These are phyloP conservation scores for Hylia prasina DNA, from an alignment of 2,113 vertebrate genomes.

Conservation along the genomic window DNA sequence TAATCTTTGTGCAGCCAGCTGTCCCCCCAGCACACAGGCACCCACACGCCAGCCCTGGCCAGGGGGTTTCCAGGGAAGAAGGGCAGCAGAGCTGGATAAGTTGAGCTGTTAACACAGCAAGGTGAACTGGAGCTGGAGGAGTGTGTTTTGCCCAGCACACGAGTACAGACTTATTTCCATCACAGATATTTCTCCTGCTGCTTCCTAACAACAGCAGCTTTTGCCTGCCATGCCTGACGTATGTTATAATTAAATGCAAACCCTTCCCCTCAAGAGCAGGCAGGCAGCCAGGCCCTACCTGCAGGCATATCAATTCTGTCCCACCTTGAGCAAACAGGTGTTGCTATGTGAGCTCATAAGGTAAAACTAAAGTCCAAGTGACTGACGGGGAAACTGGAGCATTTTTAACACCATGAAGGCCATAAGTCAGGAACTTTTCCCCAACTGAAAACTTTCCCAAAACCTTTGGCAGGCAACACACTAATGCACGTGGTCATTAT, in stretches of 20 bases:
- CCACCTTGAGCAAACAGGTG: constrained; percentile 73
- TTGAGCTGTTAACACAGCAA: rapidly evolving
- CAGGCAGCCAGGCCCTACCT: constrained; percentile 44
- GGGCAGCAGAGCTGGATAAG: not conserved
- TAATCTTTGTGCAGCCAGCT: not conserved
- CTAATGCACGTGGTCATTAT: not conserved
- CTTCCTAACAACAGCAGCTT: not conserved
- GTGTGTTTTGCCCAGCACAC: not conserved
- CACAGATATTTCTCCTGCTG: not conserved
- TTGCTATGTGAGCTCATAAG: constrained; percentile 42
- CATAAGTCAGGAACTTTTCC: not conserved
- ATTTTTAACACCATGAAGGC: not conserved
- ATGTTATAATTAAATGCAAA: not conserved
- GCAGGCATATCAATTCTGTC: constrained; percentile 23
- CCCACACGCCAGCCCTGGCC: rapidly evolving
- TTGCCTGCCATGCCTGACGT: not conserved
- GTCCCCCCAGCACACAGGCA: not conserved
- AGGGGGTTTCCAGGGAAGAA: not conserved
- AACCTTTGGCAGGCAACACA: not conserved
- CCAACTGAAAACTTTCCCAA: constrained; percentile 14
- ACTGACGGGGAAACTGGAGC: not conserved
- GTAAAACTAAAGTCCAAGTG: constrained; percentile 5
- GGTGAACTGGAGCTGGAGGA: not conserved
- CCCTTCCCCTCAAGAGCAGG: not conserved
- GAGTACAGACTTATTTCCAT: not conserved